phyloP scores from a whole-genome alignment of 2,797 vertebrate species.

The Cyprinella venusta region DNA sequence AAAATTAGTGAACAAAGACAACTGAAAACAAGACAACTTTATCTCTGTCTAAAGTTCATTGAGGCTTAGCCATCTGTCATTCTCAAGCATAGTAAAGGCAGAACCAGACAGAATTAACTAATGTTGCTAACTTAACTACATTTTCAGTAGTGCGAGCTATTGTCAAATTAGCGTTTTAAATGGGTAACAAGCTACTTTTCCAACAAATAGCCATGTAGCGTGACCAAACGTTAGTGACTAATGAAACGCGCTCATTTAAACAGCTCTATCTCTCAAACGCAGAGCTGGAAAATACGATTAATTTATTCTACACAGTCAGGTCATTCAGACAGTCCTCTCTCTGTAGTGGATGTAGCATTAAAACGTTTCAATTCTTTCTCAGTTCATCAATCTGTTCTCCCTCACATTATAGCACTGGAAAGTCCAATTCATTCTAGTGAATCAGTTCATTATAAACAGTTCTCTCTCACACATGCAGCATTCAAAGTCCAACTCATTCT shows the following conservation, averaged over 20 bases:
- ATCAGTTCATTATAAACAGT: not conserved
- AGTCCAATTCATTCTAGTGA: not conserved
- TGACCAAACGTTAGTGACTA: not conserved
- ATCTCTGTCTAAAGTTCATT: not conserved
- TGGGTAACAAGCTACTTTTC: not conserved
- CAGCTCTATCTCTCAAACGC: not conserved
- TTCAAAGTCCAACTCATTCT: not conserved
- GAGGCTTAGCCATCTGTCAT: not conserved
- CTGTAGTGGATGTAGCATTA: not conserved
- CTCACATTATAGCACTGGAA: not conserved
- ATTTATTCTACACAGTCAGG: not conserved
- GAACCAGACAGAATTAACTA: not conserved
- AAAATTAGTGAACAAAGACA: not conserved
- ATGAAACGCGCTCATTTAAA: not conserved
- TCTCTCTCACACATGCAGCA: not conserved
- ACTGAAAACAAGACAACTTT: not conserved
- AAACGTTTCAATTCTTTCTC: not conserved
- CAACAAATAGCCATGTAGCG: not conserved
- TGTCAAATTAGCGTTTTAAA: not conserved
- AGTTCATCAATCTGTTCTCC: not conserved
- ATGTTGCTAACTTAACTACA: not conserved
- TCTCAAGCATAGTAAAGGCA: not conserved
- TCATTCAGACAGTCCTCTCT: not conserved
- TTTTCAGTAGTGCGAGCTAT: not conserved
- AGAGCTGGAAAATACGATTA: not conserved